Percentiles rank a stretch among this genome's conserved stretches.
Evolutionary conservation across 2,797 vertebrate species (phyloP).

Genomic region (Siniperca scherzeri): DNA sequence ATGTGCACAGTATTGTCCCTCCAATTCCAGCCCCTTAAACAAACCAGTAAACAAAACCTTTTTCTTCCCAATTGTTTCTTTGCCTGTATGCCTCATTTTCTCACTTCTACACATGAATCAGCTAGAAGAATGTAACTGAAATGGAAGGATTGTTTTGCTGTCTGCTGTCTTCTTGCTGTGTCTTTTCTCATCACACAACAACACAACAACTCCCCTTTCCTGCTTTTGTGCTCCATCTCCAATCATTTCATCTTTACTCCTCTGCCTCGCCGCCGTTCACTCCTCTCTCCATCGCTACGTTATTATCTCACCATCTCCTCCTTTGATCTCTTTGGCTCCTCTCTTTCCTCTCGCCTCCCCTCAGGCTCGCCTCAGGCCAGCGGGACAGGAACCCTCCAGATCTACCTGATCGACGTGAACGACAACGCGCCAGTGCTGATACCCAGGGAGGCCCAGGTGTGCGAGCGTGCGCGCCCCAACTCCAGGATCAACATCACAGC

Average conservation of each 20-base stretch:
- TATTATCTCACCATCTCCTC: conserved; percentile 22
- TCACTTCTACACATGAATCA: conserved; percentile 44
- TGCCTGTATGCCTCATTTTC: conserved; percentile 41
- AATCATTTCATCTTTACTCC: conserved; percentile 33
- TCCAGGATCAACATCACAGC: conserved; percentile 96
- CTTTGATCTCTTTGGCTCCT: conserved; percentile 33
- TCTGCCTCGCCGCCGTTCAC: conserved; percentile 8
- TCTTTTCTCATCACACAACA: conserved; percentile 7
- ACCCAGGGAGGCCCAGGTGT: conserved; percentile 95
- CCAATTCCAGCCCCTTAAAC: conserved; percentile 21
- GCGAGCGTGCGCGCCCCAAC: conserved; percentile 89
- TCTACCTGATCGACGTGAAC: conserved; percentile 97
- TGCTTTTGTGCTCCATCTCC: conserved; percentile 31
- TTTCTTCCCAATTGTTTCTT: conserved; percentile 46
- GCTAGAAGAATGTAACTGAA: conserved; percentile 7
- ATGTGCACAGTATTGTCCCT: conserved; percentile 32
- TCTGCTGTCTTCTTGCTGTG: conserved; percentile 4
- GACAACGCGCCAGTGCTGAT: conserved; percentile 95
- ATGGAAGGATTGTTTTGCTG: conserved; percentile 30
- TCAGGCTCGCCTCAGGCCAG: conserved; percentile 95
- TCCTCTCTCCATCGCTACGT: neutral
- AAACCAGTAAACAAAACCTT: conserved; percentile 45
- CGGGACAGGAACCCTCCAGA: conserved; percentile 96
- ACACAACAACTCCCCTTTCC: neutral
- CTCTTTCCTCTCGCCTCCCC: conserved; percentile 25